Base-by-base conservation (phyloP, 2,888 invertebrate genomes). In the Leptura quadrifasciata region DNA sequence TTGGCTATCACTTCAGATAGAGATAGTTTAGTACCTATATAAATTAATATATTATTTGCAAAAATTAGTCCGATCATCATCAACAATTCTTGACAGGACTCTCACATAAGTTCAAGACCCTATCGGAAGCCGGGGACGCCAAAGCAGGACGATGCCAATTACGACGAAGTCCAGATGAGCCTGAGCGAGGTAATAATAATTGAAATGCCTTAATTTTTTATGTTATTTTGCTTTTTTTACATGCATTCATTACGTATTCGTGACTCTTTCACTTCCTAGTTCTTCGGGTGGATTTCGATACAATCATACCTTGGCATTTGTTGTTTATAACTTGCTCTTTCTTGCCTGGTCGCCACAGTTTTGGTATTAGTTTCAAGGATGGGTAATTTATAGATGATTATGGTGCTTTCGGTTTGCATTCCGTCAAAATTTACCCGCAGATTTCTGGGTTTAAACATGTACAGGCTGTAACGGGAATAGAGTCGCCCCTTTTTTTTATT, bases 131-230 rank as follows among this genome's bases (percentile, higher is more conserved):
- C 77, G 79, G 90, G 90, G 69, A 90, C 71, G n/a, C n/a, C 74
- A 91, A 61, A 24, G 39, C 92, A 64, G n/a, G 79, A 83, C 58
- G 84, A 94, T 86, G 93, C 92, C 76, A 94, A 94, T 89, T 94
- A 94, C 86, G 94, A 94, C 83, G 93, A 93, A 82, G 94, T 94
- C 79, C 94, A 94, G 88, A 95, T 95, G 94, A 94, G 95, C 84
- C 91, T 94, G 91, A 95, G 94, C 90, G 94, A 91, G 90, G 90
- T 90, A 90, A 89, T 85, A 20, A 72, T 52, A 20, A 18, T n/a
- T 18, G 24, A 68, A 52, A 47, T 64, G 35, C 21, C 65, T 47
- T n/a, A n/a, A 6, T 21, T 39, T 15, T 54, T 68, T 31, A n/a
- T 39, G 1, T 27, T 31, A 39, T 65, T 47, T 65, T 18, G 15